Evolutionary conservation across 2,797 vertebrate genomes (phyloP).

Genomic region (Gymnoscopelus microlampas): DNA sequence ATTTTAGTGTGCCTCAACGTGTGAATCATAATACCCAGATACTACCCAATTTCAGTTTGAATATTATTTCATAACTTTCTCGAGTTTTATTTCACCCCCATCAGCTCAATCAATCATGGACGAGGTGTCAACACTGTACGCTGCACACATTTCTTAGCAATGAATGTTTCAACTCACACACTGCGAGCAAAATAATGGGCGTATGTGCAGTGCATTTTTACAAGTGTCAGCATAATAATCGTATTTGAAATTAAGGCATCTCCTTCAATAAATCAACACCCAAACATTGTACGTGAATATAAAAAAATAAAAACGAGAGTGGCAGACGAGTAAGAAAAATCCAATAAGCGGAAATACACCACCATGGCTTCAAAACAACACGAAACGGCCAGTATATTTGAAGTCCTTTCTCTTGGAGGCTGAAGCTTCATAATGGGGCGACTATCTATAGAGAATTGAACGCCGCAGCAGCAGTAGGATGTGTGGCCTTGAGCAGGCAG

Average conservation of each 20-base stretch:
- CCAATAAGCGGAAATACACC: constrained; percentile 8
- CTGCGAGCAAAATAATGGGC: not conserved
- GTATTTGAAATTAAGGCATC: not conserved
- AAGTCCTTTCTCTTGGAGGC: constrained; percentile 32
- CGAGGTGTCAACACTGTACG: not conserved
- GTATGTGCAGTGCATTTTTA: not conserved
- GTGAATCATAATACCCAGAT: constrained; percentile 6
- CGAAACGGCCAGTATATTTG: constrained; percentile 43
- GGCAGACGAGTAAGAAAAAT: constrained; percentile 7
- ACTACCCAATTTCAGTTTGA: constrained; percentile 7
- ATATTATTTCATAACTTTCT: not conserved
- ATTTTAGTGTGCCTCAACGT: constrained; percentile 2
- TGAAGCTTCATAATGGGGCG: constrained; percentile 48
- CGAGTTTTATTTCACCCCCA: not conserved
- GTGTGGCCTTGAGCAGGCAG: constrained; percentile 72
- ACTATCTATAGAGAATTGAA: constrained; percentile 59
- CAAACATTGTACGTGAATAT: not conserved
- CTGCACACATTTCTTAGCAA: not conserved
- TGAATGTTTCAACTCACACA: not conserved
- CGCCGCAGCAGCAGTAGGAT: constrained; percentile 43
- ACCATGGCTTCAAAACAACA: constrained; percentile 5
- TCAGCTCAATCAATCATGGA: not conserved
- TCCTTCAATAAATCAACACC: not conserved
- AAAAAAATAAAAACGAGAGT: constrained; percentile 8
- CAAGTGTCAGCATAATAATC: not conserved